Conservation (phyloP, 2,888 invertebrate genomes). For the Ephialtes manifestator region DNA sequence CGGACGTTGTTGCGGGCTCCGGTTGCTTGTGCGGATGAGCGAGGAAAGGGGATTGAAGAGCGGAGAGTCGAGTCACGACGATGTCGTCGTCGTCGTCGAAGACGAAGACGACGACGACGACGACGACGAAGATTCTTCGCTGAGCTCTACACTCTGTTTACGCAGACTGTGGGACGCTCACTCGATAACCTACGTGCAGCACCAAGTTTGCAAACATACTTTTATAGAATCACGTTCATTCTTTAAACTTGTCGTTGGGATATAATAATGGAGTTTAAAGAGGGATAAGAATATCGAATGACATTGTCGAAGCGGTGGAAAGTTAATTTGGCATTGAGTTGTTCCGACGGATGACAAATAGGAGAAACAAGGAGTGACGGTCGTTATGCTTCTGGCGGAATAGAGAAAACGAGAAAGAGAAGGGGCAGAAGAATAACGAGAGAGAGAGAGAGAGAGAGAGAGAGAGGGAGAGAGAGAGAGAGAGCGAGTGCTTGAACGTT, state of each 20-base stretch:
- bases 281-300: constrained; percentile 16
- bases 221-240: constrained; percentile 7
- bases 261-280: neutral
- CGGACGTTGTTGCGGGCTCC: constrained; percentile 48
- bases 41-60: constrained; percentile 30
- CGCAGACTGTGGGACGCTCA: constrained; percentile 35
- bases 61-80: constrained; percentile 53
- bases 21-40: constrained; percentile 46
- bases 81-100: constrained; percentile 34
- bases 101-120: constrained; percentile 44
- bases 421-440: neutral
- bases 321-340: constrained; percentile 35
- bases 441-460: constrained; percentile 4
- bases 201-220: constrained; percentile 32
- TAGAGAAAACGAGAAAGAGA: neutral
- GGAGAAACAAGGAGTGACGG: constrained; percentile 52
- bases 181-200: constrained; percentile 36
- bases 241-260: neutral
- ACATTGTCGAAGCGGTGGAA: neutral
- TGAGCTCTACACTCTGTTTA: constrained; percentile 40
- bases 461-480: neutral
- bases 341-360: constrained; percentile 39
- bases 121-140: constrained; percentile 26
- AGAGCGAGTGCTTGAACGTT: constrained; percentile 8
- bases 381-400: constrained; percentile 33